These are phyloP conservation scores for Epinotia ramella DNA, from an alignment of 2,888 invertebrate genomes.

Conservation along the genomic window DNA sequence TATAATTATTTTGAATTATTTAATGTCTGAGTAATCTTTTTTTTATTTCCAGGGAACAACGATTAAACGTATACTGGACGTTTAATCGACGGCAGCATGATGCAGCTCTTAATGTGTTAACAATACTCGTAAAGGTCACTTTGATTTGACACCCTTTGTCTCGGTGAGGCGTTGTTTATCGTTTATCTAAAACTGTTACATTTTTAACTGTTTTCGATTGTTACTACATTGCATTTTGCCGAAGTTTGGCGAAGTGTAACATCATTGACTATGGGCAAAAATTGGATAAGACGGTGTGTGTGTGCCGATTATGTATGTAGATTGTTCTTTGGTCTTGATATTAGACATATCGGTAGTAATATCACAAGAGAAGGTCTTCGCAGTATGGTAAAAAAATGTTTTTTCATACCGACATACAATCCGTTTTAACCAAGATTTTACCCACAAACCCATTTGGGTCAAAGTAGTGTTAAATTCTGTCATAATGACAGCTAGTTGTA, in stretches of 20 bases:
- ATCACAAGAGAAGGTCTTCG: background rate
- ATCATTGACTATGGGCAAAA: conserved; percentile 6
- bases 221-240: conserved; percentile 24
- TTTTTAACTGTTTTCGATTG: conserved; percentile 32
- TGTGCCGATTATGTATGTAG: conserved; percentile 1
- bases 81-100: background rate
- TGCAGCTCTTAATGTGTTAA: conserved; percentile 20
- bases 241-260: conserved; percentile 4
- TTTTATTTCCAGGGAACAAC: conserved; percentile 11
- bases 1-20: background rate
- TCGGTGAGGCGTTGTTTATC: conserved; percentile 34
- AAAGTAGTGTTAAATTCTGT: conserved; percentile 23
- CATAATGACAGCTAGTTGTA: conserved; percentile 27
- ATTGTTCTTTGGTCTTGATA: no score
- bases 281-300: background rate
- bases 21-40: background rate
- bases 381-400: background rate
- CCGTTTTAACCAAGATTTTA: background rate
- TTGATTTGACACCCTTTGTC: conserved; percentile 25
- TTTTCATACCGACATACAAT: background rate
- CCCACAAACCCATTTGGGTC: conserved; percentile 6
- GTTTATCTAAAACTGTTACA: conserved; percentile 29
- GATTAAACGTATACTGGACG: background rate
- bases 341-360: background rate
- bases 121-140: conserved; percentile 35